A percentile compares a stretch with the other conserved stretches of the same genome.
phyloP scores from a whole-genome alignment of 1,140 invertebrate species.

The Lanistes nyassanus region DNA sequence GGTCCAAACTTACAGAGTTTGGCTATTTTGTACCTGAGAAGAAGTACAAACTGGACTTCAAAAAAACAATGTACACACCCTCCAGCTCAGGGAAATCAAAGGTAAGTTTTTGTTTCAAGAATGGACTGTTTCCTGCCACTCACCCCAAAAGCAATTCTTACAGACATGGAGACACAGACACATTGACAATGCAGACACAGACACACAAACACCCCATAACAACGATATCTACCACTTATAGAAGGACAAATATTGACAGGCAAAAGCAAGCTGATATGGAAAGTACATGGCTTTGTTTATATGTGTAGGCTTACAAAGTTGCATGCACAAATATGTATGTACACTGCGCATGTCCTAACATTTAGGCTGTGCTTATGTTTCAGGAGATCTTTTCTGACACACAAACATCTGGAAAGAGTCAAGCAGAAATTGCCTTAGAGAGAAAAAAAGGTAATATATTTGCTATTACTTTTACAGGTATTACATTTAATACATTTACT shows the following conservation, averaged over 20 bases:
- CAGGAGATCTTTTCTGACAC: constrained; percentile 47
- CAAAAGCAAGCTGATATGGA: background rate
- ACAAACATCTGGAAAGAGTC: constrained; percentile 15
- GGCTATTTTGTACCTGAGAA: constrained; percentile 47
- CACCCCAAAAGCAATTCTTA: too few species aligned
- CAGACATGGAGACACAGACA: too few species aligned
- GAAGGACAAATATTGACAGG: background rate
- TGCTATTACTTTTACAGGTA: background rate
- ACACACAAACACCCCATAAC: background rate
- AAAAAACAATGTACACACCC: constrained; percentile 47
- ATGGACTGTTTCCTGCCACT: background rate
- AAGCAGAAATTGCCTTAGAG: constrained; percentile 41
- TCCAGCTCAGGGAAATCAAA: constrained; percentile 37
- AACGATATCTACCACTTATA: background rate
- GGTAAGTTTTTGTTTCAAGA: constrained; percentile 29
- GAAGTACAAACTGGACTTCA: constrained; percentile 40
- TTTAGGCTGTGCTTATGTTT: constrained; percentile 14
- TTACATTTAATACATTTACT: too few species aligned
- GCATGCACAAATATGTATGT: background rate
- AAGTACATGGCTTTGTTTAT: background rate
- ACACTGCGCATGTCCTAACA: background rate
- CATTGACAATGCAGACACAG: background rate
- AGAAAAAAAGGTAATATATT: constrained; percentile 36
- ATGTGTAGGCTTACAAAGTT: background rate
- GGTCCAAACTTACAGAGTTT: constrained; percentile 35